Conservation (phyloP, 2,797 vertebrate species). For the Numenius phaeopus region DNA sequence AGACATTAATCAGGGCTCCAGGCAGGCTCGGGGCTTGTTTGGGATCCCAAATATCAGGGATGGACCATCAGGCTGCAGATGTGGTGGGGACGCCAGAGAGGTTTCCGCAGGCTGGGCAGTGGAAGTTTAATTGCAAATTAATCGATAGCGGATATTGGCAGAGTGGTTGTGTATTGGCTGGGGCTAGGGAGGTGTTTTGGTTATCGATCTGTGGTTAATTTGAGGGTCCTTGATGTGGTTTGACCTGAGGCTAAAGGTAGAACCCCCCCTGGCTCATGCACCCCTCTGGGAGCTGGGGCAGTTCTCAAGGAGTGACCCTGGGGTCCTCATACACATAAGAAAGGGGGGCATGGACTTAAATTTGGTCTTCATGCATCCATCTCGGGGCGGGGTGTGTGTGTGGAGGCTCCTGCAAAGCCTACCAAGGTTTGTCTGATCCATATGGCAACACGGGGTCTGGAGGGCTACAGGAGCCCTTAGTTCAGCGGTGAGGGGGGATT, state of each 20-base stretch:
- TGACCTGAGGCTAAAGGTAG: not conserved
- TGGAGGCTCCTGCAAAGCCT: not conserved
- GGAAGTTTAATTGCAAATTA: not conserved
- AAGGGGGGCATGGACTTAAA: not conserved
- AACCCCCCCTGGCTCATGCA: not conserved
- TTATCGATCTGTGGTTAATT: not conserved
- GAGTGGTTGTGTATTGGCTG: not conserved
- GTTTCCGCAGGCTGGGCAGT: not conserved
- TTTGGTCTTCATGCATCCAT: not conserved
- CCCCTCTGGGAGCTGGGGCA: rapidly evolving
- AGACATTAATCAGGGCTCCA: not conserved
- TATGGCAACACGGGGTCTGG: too few species aligned
- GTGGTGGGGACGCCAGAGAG: rapidly evolving
- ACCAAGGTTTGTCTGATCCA: not conserved
- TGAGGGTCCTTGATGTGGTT: not conserved
- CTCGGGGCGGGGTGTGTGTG: too few species aligned
- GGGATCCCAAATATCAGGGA: not conserved
- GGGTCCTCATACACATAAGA: not conserved
- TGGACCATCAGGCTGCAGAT: not conserved
- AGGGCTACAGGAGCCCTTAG: not conserved
- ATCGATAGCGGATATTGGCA: not conserved
- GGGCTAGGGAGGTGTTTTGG: not conserved
- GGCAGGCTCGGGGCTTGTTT: not conserved
- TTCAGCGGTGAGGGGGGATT: not conserved
- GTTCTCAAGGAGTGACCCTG: not conserved